phyloP scores from a whole-genome alignment of 2,797 vertebrate genomes.

The Rhincodon typus region DNA sequence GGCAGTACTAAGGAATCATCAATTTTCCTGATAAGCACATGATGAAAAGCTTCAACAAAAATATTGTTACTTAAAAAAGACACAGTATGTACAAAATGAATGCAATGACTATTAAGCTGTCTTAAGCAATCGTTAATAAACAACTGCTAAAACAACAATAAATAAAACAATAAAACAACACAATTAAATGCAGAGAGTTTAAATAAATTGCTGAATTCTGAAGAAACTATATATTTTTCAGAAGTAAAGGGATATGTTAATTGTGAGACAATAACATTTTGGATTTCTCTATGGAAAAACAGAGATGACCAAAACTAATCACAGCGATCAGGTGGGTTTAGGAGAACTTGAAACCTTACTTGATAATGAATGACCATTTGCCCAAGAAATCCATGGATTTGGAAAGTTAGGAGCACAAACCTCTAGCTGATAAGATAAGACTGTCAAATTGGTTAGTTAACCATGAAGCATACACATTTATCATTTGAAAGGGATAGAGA shows the following conservation, averaged over 20 bases:
- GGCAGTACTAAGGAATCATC: too few species aligned
- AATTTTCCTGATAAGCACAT: too few species aligned
- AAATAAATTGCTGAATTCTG: neutral
- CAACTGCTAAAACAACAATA: neutral
- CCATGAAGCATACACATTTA: neutral
- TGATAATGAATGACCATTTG: neutral
- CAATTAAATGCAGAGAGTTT: neutral
- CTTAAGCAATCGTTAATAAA: neutral
- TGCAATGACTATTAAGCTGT: neutral
- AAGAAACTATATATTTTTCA: neutral
- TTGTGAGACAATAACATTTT: neutral
- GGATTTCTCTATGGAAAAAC: neutral
- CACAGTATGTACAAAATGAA: neutral
- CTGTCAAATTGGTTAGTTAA: neutral
- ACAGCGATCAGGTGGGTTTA: neutral
- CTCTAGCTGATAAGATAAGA: neutral
- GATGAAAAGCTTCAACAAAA: too few species aligned
- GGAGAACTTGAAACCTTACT: neutral
- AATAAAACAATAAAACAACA: neutral
- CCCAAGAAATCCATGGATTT: neutral
- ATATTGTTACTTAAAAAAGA: too few species aligned
- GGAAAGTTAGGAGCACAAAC: neutral
- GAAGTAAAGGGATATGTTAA: neutral
- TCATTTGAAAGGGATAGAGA: neutral
- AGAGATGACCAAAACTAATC: neutral